Evolutionary conservation across 2,113 vertebrate genomes (phyloP).

Genomic region (Lagenorhynchus albirostris): DNA sequence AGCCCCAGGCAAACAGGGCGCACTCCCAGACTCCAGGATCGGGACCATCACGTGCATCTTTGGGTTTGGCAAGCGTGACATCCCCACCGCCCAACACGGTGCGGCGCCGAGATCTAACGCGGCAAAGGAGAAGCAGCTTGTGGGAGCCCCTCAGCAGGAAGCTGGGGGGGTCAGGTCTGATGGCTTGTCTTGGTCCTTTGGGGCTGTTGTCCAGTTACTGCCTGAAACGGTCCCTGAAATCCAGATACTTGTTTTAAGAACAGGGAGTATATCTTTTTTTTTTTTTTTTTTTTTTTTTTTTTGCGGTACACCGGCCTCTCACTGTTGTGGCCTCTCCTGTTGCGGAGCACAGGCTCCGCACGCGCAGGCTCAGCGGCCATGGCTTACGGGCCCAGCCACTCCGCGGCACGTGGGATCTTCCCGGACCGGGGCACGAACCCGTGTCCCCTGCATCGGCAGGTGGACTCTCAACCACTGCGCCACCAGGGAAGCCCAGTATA

Average conservation of each 20-base stretch:
- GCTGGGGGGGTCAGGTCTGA: neutral
- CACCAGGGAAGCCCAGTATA: too few relatives aligned
- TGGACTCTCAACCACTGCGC: too few relatives aligned
- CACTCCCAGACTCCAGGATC: neutral
- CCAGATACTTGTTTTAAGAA: neutral
- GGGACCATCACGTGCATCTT: neutral
- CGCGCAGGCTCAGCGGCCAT: too few relatives aligned
- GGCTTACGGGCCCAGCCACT: too few relatives aligned
- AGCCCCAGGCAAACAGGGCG: neutral
- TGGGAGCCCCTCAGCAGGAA: neutral
- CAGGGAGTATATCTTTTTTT: too few relatives aligned
- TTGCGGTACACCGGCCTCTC: too few relatives aligned
- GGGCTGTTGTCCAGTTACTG: neutral
- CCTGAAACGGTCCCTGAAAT: neutral
- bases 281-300: too few relatives aligned
- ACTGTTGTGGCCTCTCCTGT: accelerated
- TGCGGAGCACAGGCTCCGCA: accelerated
- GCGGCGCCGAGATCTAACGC: neutral
- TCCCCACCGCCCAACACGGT: accelerated
- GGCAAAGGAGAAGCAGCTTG: accelerated
- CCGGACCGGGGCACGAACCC: too few relatives aligned
- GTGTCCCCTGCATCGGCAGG: too few relatives aligned
- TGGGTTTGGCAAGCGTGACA: neutral
- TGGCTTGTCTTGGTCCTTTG: accelerated
- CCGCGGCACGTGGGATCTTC: too few relatives aligned